Percentiles rank a stretch among this genome's conserved stretches.
Evolutionary conservation across 92 coral and sea anemone species (phyloP).

Genomic region (Palythoa heliodiscus): DNA sequence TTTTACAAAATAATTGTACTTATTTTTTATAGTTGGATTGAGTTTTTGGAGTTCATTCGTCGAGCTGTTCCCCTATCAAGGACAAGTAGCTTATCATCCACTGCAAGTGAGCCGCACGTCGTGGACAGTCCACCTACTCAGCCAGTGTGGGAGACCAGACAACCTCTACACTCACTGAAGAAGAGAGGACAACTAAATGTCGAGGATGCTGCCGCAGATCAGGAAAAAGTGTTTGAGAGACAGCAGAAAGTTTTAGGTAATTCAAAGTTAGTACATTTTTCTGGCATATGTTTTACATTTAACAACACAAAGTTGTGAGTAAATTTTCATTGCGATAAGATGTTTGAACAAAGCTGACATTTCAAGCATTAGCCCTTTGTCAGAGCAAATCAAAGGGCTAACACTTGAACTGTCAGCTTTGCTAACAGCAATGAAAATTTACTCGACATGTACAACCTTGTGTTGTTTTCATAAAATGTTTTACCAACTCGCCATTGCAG

Average conservation of each 20-base stretch:
- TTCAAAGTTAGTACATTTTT: not conserved
- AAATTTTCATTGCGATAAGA: no score
- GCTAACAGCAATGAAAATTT: no score
- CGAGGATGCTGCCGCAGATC: conserved; percentile 43
- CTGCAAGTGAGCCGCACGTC: conserved; percentile 26
- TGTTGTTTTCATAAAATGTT: no score
- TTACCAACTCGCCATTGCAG: no score
- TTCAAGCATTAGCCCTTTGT: no score
- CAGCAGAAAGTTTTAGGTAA: conserved; percentile 62
- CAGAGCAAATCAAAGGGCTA: no score
- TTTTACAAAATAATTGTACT: not conserved
- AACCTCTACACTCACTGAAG: conserved; percentile 64
- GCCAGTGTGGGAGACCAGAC: conserved; percentile 85
- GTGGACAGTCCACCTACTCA: conserved; percentile 68
- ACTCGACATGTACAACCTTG: no score
- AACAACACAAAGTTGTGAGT: no score
- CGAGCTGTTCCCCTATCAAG: conserved; percentile 74
- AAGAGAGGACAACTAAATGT: conserved; percentile 47
- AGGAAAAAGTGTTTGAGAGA: conserved; percentile 58
- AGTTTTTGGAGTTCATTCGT: conserved; percentile 74
- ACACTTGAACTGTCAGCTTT: no score
- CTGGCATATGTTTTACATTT: no score
- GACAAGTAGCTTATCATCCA: conserved; percentile 39
- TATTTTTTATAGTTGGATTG: conserved; percentile 58
- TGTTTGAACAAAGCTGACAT: no score